A percentile compares a stretch with the other conserved stretches of the same genome.
These are phyloP conservation scores for Melanotaenia nigrans DNA, from an alignment of 2,797 vertebrate species.

Conservation along the genomic window DNA sequence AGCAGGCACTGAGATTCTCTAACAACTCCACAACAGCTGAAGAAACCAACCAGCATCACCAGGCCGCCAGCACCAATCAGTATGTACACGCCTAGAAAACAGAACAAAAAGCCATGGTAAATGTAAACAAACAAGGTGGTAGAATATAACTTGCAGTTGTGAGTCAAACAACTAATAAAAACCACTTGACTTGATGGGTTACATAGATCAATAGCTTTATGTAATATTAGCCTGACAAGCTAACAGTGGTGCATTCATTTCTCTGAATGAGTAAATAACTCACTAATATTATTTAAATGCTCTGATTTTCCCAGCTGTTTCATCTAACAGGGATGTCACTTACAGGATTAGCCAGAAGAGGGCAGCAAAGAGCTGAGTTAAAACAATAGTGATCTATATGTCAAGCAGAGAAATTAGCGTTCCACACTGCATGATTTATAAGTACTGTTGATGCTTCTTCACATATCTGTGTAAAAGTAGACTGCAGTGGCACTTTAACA, in stretches of 20 bases:
- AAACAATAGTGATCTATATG: not conserved
- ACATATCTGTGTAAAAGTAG: conserved; percentile 17
- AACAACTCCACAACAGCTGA: conserved; percentile 94
- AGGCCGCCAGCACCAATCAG: conserved; percentile 91
- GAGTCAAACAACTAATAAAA: not conserved
- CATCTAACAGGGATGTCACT: not conserved
- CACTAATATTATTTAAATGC: no score
- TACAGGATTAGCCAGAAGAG: conserved; percentile 43
- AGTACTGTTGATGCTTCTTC: conserved; percentile 2
- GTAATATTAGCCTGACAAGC: not conserved
- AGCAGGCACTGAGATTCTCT: conserved; percentile 96
- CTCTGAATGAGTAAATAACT: not conserved
- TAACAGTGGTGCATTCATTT: not conserved
- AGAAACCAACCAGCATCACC: conserved; percentile 95
- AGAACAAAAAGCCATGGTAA: not conserved
- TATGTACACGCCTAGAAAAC: conserved; percentile 89
- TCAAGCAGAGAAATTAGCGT: no score
- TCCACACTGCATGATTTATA: conserved; percentile 21
- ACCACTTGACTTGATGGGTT: not conserved
- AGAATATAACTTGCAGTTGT: not conserved
- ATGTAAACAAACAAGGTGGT: not conserved
- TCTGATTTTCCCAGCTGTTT: not conserved
- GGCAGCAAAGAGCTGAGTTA: conserved; percentile 38
- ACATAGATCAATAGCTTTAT: not conserved
- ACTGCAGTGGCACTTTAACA: not conserved